These are phyloP conservation scores for Vireo griseus DNA, from an alignment of 2,797 vertebrate species.

Conservation along the genomic window DNA sequence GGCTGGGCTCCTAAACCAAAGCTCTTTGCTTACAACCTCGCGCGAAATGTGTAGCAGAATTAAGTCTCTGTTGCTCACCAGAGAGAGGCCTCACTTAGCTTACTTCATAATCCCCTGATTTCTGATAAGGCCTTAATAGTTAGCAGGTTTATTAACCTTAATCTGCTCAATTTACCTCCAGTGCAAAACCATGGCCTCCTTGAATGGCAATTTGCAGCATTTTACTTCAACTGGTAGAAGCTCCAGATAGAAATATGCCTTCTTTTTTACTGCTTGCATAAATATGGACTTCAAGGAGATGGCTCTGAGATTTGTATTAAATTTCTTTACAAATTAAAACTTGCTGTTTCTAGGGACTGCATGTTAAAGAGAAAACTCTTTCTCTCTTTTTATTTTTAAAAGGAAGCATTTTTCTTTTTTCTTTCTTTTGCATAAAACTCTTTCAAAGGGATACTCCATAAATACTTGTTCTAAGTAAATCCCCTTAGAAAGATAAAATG, in stretches of 20 bases:
- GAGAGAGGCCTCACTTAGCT: not conserved
- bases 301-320: not conserved
- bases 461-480: not conserved
- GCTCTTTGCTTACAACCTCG: not conserved
- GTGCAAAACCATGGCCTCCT: not conserved
- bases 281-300: not conserved
- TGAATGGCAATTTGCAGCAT: not conserved
- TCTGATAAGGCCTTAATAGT: not conserved
- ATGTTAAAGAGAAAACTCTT: not conserved
- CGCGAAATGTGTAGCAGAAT: not conserved
- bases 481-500: slow-evolving; percentile 17
- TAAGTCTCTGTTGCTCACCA: not conserved
- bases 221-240: not conserved
- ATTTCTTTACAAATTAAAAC: not conserved
- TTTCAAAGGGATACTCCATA: not conserved
- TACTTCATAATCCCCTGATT: not conserved
- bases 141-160: not conserved
- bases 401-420: not conserved
- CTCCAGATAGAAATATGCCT: not conserved
- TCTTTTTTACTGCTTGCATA: not conserved
- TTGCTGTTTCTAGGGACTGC: not conserved
- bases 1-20: not conserved
- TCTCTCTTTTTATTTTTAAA: not conserved
- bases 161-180: not conserved
- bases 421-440: not conserved